These are phyloP conservation scores for Hyperoodon ampullatus DNA, from an alignment of 2,113 vertebrate genomes.

Conservation along the genomic window DNA sequence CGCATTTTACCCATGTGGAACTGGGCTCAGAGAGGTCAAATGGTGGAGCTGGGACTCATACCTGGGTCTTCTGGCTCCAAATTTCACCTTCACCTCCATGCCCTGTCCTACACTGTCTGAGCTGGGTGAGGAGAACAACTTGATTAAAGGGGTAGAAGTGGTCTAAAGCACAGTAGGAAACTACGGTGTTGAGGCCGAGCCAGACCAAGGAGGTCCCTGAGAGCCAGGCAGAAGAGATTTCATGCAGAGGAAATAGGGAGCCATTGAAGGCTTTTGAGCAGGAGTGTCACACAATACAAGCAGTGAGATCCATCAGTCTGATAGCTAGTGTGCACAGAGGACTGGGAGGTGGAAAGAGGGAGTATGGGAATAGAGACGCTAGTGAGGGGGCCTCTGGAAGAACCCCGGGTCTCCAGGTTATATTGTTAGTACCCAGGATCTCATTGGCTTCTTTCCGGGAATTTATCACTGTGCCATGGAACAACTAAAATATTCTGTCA, in stretches of 20 bases:
- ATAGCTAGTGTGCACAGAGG: background rate
- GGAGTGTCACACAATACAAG: background rate
- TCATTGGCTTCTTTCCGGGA: background rate
- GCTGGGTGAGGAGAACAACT: background rate
- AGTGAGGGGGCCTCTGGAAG: background rate
- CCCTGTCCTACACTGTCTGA: background rate
- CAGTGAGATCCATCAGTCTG: too few species aligned
- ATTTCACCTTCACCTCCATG: background rate
- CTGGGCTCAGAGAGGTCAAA: background rate
- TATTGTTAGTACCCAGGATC: background rate
- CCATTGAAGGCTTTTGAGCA: background rate
- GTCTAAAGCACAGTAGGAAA: background rate
- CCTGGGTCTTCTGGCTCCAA: background rate
- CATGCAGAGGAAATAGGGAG: background rate
- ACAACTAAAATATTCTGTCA: background rate
- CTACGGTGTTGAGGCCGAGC: background rate
- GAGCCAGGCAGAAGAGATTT: background rate
- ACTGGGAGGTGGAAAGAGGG: background rate
- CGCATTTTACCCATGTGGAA: background rate
- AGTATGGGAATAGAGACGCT: too few species aligned
- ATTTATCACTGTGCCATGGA: background rate
- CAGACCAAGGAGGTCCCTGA: background rate
- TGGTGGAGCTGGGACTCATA: background rate
- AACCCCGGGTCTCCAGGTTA: background rate
- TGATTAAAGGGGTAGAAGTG: background rate